Evolutionary conservation across 2,113 vertebrate genomes (phyloP), one percentile per base, ranked within the genome.

Genomic region (Siniperca knerii): DNA sequence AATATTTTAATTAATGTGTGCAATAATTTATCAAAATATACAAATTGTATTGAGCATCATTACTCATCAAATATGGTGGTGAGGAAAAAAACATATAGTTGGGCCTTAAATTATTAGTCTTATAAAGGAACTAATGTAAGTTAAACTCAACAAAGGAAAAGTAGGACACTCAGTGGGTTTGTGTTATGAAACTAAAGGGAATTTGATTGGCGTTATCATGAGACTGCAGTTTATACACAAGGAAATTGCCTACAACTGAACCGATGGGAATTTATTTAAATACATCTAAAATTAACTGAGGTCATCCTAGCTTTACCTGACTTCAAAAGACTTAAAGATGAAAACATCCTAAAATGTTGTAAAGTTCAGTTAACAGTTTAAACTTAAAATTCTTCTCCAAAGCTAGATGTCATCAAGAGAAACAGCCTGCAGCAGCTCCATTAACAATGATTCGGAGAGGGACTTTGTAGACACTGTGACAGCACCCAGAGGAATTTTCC

Each of bases 401-500:
- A 84, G 33, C 64, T 10, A 35, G 69, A 77, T 80, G 76, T 90
- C 76, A 85, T 85, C 37, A 77, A 70, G 71, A 85, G 33, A 80
- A 85, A 80, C 40, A 23, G 83, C 80, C 83, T 75, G 75, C 79
- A 84, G 84, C 60, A 33, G 54, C 67, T 78, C 69, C 79, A 85
- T 90, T 88, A 87, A 79, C 79, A 82, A 62, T 77, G 82, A 86
- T 75, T 84, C 79, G 60, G 50, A 66, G 54, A 77, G 72, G 66
- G 79, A 89, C 87, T 83, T 80, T 87, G 79, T 81, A 87, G 88
- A 85, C 66, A 42, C 74, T 72, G 50, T 77, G 85, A 91, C 85
- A 89, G 75, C 82, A 79, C 82, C 75, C 54, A n/a, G n/a, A 68
- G 77, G 71, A 79, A 74, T 86, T 58, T 87, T 92, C 74, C 62